Base-by-base conservation (phyloP, 2,113 vertebrate species). In the Nycticorax nycticorax region DNA sequence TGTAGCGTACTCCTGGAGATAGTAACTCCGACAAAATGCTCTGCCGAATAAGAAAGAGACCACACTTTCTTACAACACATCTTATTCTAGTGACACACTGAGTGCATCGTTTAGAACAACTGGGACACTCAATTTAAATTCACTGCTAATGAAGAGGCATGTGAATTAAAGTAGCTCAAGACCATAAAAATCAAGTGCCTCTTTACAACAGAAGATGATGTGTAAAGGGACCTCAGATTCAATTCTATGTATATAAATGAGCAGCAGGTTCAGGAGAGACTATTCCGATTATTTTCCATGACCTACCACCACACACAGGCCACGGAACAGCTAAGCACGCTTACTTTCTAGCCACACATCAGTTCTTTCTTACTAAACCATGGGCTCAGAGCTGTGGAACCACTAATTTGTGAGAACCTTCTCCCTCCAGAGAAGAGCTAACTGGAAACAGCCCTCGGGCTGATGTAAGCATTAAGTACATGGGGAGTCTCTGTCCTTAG, bases 401-500 rank as follows among this genome's bases (percentile, higher is more conserved):
- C 76, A 88, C 71, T 96, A 96, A 97, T 97, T 97, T 95, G 95
- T 75, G 75, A 95, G 93, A 90, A 97, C 93, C 81, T 63, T 89
- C 84, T 80, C 87, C 85, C 87, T 92, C 82, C 83, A 93, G 86
- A 95, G 90, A 96, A 91, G 75, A 95, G 62, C 77, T 95, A 91
- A 94, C 92, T 91, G 89, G 86, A 92, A 97, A 93, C 81, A 94
- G 94, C 81, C 91, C 92, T 92, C 7, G 10, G 88, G 88, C 93
- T 96, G 94, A 96, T 94, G 85, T 68, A 95, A 94, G 95, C 95
- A 96, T 76, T 94, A 92, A 96, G 74, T 92, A 96, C 93, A 60
- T 37, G 90, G 96, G 84, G 75, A 95, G 95, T 75, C 95, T 96
- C 93, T 97, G 97, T 95, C 95, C 95, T 95, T 96, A 96, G 85